Evolutionary conservation across 2,888 invertebrate species (phyloP), one percentile per base, ranked within the genome.

Genomic region (Rhingia rostrata): DNA sequence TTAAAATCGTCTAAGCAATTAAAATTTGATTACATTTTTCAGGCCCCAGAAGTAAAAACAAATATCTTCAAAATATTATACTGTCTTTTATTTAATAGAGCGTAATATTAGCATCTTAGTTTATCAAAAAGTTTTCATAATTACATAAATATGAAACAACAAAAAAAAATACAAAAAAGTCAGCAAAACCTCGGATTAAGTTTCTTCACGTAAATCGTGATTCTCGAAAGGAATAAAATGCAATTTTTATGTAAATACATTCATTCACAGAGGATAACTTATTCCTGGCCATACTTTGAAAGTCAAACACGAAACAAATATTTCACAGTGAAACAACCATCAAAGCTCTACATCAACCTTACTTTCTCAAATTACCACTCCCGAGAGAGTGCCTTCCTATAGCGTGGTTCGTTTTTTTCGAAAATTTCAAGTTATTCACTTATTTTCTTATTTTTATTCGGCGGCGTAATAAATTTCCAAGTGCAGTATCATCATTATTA

Each of bases 331-430:
- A 33, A 80, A 43, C 61, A 54, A 53, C 64, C 75, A 77, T 70
- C 75, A 66, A 64, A 75, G 33, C 49, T 72, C 60, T 53, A 39
- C 77, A 66, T 60, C 64, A 33, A 35, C 64, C 56, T 77, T 66
- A 77, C 66, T 82, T 82, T 77, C 77, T 66, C 54, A 77, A 77
- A 61, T 77, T 74, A 73, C 72, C 53, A 60, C 39, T 10, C 30
- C 45, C 66, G 14, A 9, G 22, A 7, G n/a, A n/a, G 63, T 3
- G 32, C 7, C 32, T 22, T 7, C 7, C n/a, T 63, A 22, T 22
- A 37, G 51, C 58, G 14, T 12, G 33, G 41, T 64, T 78, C 41
- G 47, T 33, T 70, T 56, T 66, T 37, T 37, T 39, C 37, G 37
- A 12, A 47, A 32, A 63, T 78, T 63, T 67, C 58, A 73, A 78